Base-by-base conservation (phyloP, 2,797 vertebrate species). In the Xenops minutus region DNA sequence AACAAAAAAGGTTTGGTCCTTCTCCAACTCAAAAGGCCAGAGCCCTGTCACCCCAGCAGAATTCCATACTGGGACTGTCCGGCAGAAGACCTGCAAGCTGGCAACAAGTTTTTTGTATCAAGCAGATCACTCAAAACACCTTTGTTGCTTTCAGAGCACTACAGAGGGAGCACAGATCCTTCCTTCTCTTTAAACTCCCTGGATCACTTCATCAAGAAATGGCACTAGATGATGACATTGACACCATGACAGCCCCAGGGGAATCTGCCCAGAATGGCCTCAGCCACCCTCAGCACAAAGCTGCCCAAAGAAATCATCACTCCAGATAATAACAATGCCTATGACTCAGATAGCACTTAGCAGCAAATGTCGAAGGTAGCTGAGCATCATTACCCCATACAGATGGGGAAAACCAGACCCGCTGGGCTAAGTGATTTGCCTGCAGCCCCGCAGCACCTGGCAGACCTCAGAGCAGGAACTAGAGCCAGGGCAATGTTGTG, bases 381-480 rank as follows among this genome's bases (percentile, higher is more conserved):
- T 93, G 86, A 96, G 74, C 83, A 86, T 86, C 94, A 94, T 63
- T 73, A 88, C 91, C 83, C 77, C 68, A 36, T 86, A 81, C 88
- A 92, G 88, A 94, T 79, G 94, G 96, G 94, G 88, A 96, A 96
- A 96, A 95, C 89, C 89, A 93, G 86, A 71, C 46, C 80, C 21
- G 1, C 81, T 76, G 74, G 54, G 92, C 83, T 76, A 69, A 94
- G 68, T 92, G 88, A 96, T 96, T 95, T 96, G 95, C 88, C 95
- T 88, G 90, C 72, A 92, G 92, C 83, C 41, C 59, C 0, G 3
- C 32, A 82, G 91, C 96, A 94, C 89, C 95, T 96, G 96, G 74
- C 83, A 95, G 61, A 88, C 62, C 89, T 95, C 92, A 90, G 61
- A 84, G 90, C 79, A 93, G 93, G 93, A 95, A 88, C 43, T 22